These are phyloP conservation scores for Alces alces DNA, from an alignment of 2,113 vertebrate genomes.

Conservation along the genomic window DNA sequence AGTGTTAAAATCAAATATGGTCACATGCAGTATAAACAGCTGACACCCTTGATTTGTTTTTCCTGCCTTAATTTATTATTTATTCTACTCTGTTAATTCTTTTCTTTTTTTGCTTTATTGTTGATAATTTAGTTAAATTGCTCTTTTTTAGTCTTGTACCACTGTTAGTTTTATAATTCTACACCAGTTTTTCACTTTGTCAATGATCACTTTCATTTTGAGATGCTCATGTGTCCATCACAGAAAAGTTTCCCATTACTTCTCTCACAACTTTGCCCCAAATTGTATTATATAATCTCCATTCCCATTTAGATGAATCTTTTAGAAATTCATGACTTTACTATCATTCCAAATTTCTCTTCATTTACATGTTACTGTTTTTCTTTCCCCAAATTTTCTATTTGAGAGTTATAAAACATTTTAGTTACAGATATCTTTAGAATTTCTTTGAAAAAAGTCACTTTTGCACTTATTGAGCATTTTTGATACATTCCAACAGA, in stretches of 20 bases:
- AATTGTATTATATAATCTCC: neutral
- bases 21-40: neutral
- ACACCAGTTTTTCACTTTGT: neutral
- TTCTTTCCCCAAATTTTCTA: neutral
- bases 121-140: neutral
- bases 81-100: neutral
- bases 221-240: neutral
- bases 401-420: neutral
- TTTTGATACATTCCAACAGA: neutral
- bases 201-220: neutral
- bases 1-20: neutral
- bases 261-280: neutral
- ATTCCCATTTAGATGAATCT: neutral
- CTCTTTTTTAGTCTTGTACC: neutral
- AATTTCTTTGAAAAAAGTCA: neutral
- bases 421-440: neutral
- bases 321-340: neutral
- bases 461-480: neutral
- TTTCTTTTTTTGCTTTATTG: neutral
- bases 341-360: neutral
- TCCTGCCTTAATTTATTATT: neutral
- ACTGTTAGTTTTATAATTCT: neutral
- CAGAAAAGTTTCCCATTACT: neutral
- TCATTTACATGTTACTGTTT: neutral
- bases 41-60: neutral